Evolutionary conservation across 2,113 vertebrate species (phyloP).

Genomic region (Megaceryle maxima): DNA sequence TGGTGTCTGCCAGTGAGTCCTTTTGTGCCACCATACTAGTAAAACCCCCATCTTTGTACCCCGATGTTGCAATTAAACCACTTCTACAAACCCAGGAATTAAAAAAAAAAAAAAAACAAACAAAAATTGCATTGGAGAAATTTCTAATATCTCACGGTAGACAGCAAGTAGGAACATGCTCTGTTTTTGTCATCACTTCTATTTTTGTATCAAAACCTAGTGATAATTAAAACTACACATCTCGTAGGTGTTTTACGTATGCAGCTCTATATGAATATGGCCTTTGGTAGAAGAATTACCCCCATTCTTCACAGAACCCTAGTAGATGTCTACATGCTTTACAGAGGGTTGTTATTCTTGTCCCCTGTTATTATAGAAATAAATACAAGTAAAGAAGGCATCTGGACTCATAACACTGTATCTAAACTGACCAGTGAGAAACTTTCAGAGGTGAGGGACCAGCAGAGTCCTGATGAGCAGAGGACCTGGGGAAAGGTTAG

Average conservation of each 20-base stretch:
- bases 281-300: background rate
- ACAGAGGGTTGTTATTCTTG: background rate
- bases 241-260: background rate
- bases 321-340: background rate
- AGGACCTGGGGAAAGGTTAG: background rate
- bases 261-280: background rate
- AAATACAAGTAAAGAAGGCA: background rate
- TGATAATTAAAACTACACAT: background rate
- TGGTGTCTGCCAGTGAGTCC: background rate
- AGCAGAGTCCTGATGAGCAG: background rate
- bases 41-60: background rate
- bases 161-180: background rate
- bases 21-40: background rate
- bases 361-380: background rate
- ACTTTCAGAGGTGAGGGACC: background rate
- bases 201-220: background rate
- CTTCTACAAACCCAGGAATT: background rate
- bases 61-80: background rate
- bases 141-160: background rate
- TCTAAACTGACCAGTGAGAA: background rate
- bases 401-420: background rate
- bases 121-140: background rate
- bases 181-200: background rate
- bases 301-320: background rate
- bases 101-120: background rate